Evolutionary conservation across 2,797 vertebrate species (phyloP).

Genomic region (Alosa sapidissima): DNA sequence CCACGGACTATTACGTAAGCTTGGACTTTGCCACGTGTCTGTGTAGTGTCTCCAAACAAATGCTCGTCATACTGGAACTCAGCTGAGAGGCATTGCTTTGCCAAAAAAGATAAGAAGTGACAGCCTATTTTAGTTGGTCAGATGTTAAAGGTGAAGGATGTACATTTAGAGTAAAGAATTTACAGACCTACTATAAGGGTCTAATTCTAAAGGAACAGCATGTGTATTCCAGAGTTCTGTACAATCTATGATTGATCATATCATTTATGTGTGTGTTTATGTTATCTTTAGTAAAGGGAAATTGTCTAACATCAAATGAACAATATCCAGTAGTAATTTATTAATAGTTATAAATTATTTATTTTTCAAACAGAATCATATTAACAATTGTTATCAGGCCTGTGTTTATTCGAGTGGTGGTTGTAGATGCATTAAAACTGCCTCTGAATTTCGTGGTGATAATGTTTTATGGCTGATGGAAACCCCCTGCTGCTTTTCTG

Average conservation of each 20-base stretch:
- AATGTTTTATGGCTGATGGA: background rate
- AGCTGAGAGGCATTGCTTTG: background rate
- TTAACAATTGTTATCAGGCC: no score
- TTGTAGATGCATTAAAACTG: background rate
- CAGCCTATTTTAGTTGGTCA: background rate
- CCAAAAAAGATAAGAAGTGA: background rate
- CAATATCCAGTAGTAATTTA: background rate
- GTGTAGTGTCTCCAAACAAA: background rate
- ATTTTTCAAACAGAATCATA: background rate
- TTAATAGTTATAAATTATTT: background rate
- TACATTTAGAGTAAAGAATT: background rate
- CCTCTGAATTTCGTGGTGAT: background rate
- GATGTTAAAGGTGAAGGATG: background rate
- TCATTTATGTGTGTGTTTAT: background rate
- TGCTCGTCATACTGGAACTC: background rate
- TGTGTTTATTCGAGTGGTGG: background rate
- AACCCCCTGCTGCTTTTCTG: background rate
- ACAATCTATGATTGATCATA: background rate
- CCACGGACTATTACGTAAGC: background rate
- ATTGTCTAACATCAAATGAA: background rate
- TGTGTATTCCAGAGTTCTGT: background rate
- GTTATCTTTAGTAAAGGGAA: background rate
- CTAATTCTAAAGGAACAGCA: background rate
- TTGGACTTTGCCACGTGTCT: slow-evolving; percentile 2
- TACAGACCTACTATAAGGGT: background rate